Base-by-base conservation (phyloP, 1,140 invertebrate genomes). In the Drosophila miranda region DNA sequence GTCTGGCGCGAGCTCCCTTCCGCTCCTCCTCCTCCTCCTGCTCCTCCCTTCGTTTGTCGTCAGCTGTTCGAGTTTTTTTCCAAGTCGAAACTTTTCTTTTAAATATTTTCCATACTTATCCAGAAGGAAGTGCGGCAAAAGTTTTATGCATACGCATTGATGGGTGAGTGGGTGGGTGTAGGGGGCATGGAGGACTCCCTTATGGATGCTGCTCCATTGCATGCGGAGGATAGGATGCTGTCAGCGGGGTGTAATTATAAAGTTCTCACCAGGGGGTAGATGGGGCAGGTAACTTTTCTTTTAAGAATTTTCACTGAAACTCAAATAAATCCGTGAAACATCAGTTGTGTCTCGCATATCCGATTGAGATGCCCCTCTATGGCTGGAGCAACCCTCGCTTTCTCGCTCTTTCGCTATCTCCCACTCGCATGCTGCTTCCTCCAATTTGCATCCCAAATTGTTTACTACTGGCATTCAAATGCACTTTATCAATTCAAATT, bases 61-160 rank as follows among this genome's bases (percentile, higher is more conserved):
- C 63, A 59, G 66, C 52, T 72, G 68, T 52, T 59, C 43, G 38
- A 55, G 68, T 64, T 55, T 68, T 73, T 56, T 43, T 53, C 43
- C 67, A 56, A 83, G 80, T 60, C 60, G 59, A 86, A 84, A 84
- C 81, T 84, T 84, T 84, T 84, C 81, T 84, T 87, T 84, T 84
- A 84, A 84, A 84, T 84, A 84, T 86, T 84, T 86, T 58, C 61
- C 72, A 75, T 75, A 75, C 72, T 75, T 67, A 75, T 74, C 70
- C 53, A 13, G 23, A 34, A 28, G 28, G 49, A 68, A 68, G 66
- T 49, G 66, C 62, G 68, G 62, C 48, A 38, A 74, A 75, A 75
- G 71, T 75, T 75, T 75, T 75, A 58, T 75, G 72, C 72, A 75
- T 75, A 75, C 72, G 71, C 59, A 75, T 75, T 75, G 59, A 75